These are phyloP conservation scores for Chrysodeixis includens DNA, from an alignment of 2,888 invertebrate species.

Conservation along the genomic window DNA sequence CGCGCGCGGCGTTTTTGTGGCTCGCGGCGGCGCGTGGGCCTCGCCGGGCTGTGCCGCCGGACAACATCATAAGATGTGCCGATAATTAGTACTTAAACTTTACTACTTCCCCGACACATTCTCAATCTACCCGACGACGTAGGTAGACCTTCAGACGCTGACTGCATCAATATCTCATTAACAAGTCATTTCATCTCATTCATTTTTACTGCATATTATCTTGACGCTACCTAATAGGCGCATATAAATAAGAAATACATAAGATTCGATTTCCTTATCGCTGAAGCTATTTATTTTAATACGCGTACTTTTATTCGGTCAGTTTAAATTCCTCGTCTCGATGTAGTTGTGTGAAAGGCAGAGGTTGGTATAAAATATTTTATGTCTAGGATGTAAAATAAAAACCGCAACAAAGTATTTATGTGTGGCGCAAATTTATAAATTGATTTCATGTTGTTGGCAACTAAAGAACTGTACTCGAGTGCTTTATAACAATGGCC, in stretches of 20 bases:
- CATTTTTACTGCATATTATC: constrained; percentile 11
- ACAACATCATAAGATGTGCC: constrained; percentile 34
- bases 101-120: constrained; percentile 42
- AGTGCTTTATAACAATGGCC: neutral
- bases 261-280: constrained; percentile 6
- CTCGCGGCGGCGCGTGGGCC: constrained; percentile 42
- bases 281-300: constrained; percentile 2
- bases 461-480: neutral
- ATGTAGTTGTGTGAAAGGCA: constrained; percentile 5
- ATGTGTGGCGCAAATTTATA: neutral
- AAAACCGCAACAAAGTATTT: constrained; percentile 8
- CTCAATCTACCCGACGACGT: constrained; percentile 19
- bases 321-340: constrained; percentile 3
- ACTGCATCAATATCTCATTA: constrained; percentile 17
- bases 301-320: neutral
- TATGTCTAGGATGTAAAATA: constrained; percentile 26
- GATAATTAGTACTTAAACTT: constrained; percentile 46
- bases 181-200: constrained; percentile 13
- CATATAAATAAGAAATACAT: constrained; percentile 9
- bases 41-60: constrained; percentile 28
- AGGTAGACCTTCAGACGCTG: constrained; percentile 20
- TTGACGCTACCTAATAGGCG: neutral
- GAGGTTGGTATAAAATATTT: constrained; percentile 17
- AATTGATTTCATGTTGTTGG: neutral
- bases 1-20: constrained; percentile 47